Evolutionary conservation across 2,888 invertebrate species (phyloP).

Genomic region (Euplagia quadripunctaria): DNA sequence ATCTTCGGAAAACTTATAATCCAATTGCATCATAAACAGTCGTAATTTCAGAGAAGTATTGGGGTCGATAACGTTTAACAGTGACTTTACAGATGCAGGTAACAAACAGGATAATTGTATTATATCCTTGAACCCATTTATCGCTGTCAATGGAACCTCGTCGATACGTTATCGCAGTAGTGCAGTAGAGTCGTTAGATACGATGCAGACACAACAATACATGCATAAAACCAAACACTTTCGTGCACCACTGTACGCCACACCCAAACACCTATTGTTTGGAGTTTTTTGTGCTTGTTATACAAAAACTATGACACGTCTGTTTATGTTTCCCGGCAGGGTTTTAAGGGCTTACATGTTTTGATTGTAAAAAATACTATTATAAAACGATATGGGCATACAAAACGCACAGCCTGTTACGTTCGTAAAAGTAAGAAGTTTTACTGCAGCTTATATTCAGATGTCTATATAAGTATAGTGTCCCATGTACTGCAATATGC

Average conservation of each 20-base stretch:
- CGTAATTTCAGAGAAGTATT: neutral
- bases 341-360: conserved; percentile 4
- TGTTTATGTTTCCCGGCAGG: conserved; percentile 20
- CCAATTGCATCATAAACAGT: neutral
- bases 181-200: conserved; percentile 50
- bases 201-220: conserved; percentile 63
- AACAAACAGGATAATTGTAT: neutral
- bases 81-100: neutral
- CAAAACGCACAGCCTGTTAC: neutral
- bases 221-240: conserved; percentile 45
- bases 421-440: neutral
- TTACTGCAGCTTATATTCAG: neutral
- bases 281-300: conserved; percentile 50
- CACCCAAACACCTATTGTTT: conserved; percentile 64
- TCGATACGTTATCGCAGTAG: conserved; percentile 22
- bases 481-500: neutral
- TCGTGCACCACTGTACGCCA: conserved; percentile 37
- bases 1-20: neutral
- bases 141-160: conserved; percentile 22
- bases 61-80: neutral
- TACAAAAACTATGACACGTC: conserved; percentile 28
- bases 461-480: neutral
- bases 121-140: neutral
- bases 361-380: neutral
- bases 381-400: neutral